Conservation (phyloP, 2,797 vertebrate species). For the Gadopsis marmoratus region DNA sequence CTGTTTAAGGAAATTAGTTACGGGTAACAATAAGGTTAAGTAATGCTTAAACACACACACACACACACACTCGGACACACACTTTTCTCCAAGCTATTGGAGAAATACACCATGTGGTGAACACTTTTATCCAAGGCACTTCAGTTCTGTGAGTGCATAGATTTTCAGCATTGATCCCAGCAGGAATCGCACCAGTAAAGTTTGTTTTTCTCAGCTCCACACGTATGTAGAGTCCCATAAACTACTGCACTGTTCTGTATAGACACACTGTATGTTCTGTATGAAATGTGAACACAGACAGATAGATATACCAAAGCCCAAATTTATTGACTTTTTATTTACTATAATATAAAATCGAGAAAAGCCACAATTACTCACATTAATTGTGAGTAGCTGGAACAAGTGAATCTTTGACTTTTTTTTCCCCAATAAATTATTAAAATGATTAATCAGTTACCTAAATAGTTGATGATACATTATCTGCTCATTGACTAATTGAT, state of each 20-base stretch:
- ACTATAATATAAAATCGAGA: background rate
- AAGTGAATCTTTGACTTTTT: background rate
- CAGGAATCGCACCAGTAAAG: slow-evolving; percentile 21
- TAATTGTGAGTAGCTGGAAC: background rate
- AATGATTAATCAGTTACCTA: background rate
- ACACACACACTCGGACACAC: slow-evolving; percentile 18
- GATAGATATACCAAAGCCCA: background rate
- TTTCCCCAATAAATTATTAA: background rate
- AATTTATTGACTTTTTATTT: background rate
- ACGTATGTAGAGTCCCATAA: no score
- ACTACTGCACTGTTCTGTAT: no score
- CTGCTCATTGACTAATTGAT: background rate
- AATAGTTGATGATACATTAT: background rate
- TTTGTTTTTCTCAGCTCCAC: background rate
- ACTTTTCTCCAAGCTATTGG: slow-evolving; percentile 30
- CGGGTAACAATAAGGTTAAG: slow-evolving; percentile 66
- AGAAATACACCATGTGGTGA: slow-evolving; percentile 28
- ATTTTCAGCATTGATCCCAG: slow-evolving; percentile 12
- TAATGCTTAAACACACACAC: slow-evolving; percentile 38
- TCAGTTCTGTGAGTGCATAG: slow-evolving; percentile 11
- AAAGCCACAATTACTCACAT: background rate
- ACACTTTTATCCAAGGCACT: slow-evolving; percentile 32
- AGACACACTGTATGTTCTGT: no score
- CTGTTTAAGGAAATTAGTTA: slow-evolving; percentile 74
- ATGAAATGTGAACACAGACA: no score